Base-by-base conservation (phyloP, 2,113 vertebrate species). In the Kryptolebias marmoratus region DNA sequence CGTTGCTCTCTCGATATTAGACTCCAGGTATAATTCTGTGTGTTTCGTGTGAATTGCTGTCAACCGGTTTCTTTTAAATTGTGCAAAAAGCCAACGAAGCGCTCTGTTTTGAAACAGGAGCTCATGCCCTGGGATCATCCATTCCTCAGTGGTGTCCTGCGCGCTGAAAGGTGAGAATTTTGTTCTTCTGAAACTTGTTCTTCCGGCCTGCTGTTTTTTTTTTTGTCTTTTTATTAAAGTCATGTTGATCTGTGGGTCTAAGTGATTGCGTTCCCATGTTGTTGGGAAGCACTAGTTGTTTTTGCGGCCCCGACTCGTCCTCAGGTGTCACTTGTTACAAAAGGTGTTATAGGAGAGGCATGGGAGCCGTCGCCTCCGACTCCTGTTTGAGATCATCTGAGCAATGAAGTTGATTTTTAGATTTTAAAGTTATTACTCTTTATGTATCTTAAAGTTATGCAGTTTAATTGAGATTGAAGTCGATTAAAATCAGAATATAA, bases 111-210 rank as follows among this genome's bases (percentile, higher is more conserved):
- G 13, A 18, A 11, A 39, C 30, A 99, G 98, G 94, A 95, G 71
- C 78, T 99, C 42, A 97, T 98, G 97, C 96, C 98, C 0, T 99
- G 98, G 98, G 98, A 99, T 88, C 97, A 97, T 49, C 95, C 97
- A 0, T 99, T 94, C 87, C 96, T 98, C 76, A 97, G 96, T 11
- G 96, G 96, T 0, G 93, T 96, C 22, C 80, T 98, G 70, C 96
- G 97, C 73, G 97, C 97, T 75, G 97, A 99, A 90, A 96, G 95
- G 97, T 98, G 85, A 93, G 94, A 63, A 5, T 53, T 14, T 59
- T 22, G 28, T 61, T 75, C 6, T 45, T 55, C 28, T 28, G 18
- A 69, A 31, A 27, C n/a, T 3, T 64, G 28, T 56, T 69, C 75
- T 72, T 71, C 39, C 59, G 63, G 2, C 32, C 18, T 15, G 12